Conservation (phyloP, 2,797 vertebrate genomes). For the Cossypha caffra region DNA sequence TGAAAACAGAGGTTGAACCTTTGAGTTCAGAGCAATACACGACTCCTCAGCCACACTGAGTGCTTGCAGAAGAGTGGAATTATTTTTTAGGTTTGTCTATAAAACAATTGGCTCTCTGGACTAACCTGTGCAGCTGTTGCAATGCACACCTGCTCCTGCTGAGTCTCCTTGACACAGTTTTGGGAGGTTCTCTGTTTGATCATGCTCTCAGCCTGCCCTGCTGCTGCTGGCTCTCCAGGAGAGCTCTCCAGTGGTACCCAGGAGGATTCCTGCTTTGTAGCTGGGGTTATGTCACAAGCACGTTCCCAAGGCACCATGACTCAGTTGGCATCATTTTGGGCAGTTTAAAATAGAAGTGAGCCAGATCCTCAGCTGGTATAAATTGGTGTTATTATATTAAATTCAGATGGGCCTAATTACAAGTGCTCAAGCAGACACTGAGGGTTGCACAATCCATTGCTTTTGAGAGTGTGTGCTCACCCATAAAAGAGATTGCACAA, state of each 20-base stretch:
- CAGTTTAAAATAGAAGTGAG: constrained; percentile 13
- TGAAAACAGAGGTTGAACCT: background rate
- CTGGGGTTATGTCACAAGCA: background rate
- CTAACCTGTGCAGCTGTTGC: background rate
- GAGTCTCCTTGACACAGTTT: background rate
- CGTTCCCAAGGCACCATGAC: background rate
- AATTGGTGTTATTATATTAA: constrained; percentile 18
- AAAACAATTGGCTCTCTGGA: background rate
- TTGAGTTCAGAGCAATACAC: accelerated
- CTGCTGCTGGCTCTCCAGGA: background rate
- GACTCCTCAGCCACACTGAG: background rate
- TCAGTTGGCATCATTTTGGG: background rate
- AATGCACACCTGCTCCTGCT: background rate
- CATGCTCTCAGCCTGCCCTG: accelerated
- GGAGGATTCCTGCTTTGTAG: background rate
- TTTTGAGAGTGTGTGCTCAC: background rate
- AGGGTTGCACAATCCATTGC: background rate
- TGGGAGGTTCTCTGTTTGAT: background rate
- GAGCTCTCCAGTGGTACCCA: background rate
- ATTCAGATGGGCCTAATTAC: constrained; percentile 3
- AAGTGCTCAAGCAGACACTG: background rate
- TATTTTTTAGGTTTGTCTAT: background rate
- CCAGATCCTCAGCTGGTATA: background rate
- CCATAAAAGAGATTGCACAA: constrained; percentile 16
- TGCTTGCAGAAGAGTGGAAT: background rate